Base-by-base conservation (phyloP, 2,888 invertebrate species). In the Lamellibrachia satsuma region DNA sequence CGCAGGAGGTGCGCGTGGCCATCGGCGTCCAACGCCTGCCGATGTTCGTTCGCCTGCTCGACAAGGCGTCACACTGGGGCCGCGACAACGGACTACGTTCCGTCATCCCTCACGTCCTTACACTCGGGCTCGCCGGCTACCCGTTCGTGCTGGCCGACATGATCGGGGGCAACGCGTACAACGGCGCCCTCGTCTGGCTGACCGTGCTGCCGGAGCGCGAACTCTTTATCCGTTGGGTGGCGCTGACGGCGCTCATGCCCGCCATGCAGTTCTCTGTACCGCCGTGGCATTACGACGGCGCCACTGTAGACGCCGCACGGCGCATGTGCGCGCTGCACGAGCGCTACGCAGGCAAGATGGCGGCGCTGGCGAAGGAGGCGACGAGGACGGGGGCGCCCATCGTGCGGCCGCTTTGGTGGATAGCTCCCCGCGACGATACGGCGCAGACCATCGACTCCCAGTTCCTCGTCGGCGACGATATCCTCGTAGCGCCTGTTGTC, bases 131-230 rank as follows among this genome's bases (percentile, higher is more conserved):
- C 52, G 98, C 99, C 94, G 99, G 99, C 0, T 99, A 98, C 96
- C 97, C 98, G 0, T 99, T 99, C 95, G 97, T 99, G 91, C 98
- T 99, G 97, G 98, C 99, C 0, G 99, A 99, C 0, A 98, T 99
- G 6, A 98, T 99, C 0, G 99, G 99, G 0, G 99, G 96, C 1
- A 98, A 98, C 93, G 96, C 96, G n/a, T 93, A 95, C 90, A 39
- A 55, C 15, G 90, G 52, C 60, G 60, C 27, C 6, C n/a, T 75
- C 8, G n/a, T 75, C 75, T 75, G 75, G 75, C 75, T 75, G 75
- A 4, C 75, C 22, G 75, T 75, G 75, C 75, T 6, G n/a, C 93
- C 94, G 27, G 93, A 95, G 55, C 94, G 95, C 52, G 96, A 97
- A 93, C 95, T 97, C 27, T 98, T 98, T 95, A 97, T 98, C 55